These are phyloP conservation scores for Cirrhinus mrigala DNA, from an alignment of 2,797 vertebrate genomes.

Conservation along the genomic window DNA sequence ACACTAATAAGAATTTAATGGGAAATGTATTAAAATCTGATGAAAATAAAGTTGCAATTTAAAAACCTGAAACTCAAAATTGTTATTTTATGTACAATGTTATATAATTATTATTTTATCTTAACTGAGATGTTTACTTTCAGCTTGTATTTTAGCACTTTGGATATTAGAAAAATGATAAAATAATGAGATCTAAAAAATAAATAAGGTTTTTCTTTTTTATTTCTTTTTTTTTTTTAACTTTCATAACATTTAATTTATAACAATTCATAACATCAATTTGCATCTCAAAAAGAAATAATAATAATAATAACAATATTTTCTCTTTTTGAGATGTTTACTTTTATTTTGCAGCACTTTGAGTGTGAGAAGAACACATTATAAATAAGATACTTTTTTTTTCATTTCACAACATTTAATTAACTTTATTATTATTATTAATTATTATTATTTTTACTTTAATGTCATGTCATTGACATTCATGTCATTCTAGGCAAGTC, in stretches of 20 bases:
- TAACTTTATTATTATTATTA: background rate
- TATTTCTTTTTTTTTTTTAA: too few species aligned
- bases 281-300: too few species aligned
- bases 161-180: background rate
- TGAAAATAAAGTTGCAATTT: background rate
- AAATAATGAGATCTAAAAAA: too few species aligned
- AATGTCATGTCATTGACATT: too few species aligned
- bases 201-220: too few species aligned
- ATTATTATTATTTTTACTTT: background rate
- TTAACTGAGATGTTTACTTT: background rate
- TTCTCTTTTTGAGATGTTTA: background rate
- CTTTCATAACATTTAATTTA: too few species aligned
- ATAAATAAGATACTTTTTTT: background rate
- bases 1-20: background rate
- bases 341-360: background rate
- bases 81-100: background rate
- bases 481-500: conserved; percentile 59
- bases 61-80: background rate
- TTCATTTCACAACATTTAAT: background rate
- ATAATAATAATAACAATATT: too few species aligned
- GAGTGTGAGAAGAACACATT: background rate
- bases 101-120: too few species aligned
- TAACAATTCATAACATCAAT: too few species aligned
- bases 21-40: background rate
- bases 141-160: background rate